Percentiles rank a stretch among this genome's conserved stretches.
These are phyloP conservation scores for Ricordea florida DNA, from an alignment of 92 coral and sea anemone genomes.

Conservation along the genomic window DNA sequence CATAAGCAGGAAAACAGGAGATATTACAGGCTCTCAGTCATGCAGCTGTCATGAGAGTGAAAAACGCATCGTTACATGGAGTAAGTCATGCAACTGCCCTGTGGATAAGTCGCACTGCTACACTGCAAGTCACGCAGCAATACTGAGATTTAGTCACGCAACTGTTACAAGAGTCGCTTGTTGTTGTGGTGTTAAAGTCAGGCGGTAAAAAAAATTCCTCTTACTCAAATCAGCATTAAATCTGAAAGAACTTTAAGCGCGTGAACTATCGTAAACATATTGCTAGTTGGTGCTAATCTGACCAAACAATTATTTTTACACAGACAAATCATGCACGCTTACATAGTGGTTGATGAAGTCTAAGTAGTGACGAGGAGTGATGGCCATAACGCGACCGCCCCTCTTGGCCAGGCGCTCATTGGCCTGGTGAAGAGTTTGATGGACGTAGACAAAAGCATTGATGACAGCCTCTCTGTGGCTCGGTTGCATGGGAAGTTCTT, in stretches of 20 bases:
- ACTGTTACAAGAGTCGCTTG: too few species aligned
- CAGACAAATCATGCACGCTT: conserved; percentile 9
- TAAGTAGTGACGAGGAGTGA: conserved; percentile 95
- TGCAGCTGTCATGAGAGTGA: background rate
- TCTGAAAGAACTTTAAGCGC: too few species aligned
- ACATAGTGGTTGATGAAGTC: conserved; percentile 98
- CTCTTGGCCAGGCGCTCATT: conserved; percentile 89
- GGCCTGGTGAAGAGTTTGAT: conserved; percentile 97
- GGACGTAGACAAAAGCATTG: conserved; percentile 97
- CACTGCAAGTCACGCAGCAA: too few species aligned
- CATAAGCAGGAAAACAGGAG: background rate
- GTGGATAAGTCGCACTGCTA: too few species aligned
- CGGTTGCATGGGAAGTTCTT: conserved; percentile 92
- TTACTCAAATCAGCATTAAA: too few species aligned
- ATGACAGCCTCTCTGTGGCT: conserved; percentile 98
- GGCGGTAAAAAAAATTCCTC: too few species aligned
- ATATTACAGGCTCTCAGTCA: background rate
- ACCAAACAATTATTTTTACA: background rate
- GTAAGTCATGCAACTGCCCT: too few species aligned
- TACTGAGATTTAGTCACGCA: too few species aligned
- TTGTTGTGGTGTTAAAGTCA: too few species aligned
- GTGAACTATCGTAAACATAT: too few species aligned
- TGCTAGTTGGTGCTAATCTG: too few species aligned
- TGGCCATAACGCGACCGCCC: conserved; percentile 95
- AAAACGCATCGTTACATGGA: too few species aligned